phyloP scores from a whole-genome alignment of 2,797 vertebrate genomes.

The Menidia menidia region DNA sequence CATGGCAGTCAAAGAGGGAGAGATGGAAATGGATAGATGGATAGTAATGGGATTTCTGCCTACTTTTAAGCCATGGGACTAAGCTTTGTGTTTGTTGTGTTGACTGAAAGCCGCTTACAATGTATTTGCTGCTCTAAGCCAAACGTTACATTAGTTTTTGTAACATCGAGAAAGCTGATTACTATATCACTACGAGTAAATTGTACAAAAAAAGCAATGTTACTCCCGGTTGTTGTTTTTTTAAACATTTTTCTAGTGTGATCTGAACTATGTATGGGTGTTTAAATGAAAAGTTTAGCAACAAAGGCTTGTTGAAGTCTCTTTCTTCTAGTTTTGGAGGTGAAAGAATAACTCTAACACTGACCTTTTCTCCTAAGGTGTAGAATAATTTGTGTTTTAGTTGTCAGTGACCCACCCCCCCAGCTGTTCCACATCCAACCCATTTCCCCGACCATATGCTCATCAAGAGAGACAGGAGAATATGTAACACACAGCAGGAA shows the following conservation, averaged over 20 bases:
- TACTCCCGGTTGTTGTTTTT: not conserved
- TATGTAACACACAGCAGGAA: conserved; percentile 19
- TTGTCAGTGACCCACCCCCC: conserved; percentile 44
- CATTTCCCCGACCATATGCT: conserved; percentile 17
- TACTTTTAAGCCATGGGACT: conserved; percentile 72
- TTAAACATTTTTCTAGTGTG: not conserved
- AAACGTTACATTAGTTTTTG: conserved; percentile 59
- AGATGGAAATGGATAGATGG: conserved; percentile 65
- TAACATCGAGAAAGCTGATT: conserved; percentile 59
- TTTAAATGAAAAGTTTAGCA: not conserved
- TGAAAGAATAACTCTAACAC: conserved; percentile 19
- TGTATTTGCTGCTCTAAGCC: conserved; percentile 61
- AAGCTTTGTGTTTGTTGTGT: conserved; percentile 77
- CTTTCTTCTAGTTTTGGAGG: conserved; percentile 17
- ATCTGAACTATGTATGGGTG: not conserved
- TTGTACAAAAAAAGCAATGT: not conserved
- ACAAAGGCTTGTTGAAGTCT: not conserved
- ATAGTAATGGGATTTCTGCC: conserved; percentile 72
- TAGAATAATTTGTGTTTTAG: conserved; percentile 32
- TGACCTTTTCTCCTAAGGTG: conserved; percentile 36
- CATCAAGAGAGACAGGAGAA: conserved; percentile 4
- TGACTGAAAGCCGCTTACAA: conserved; percentile 80
- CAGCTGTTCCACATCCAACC: conserved; percentile 16
- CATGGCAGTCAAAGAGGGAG: conserved; percentile 24
- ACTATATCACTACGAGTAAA: conserved; percentile 23